Conservation (phyloP, 1,140 invertebrate genomes). For the Danaus plexippus region DNA sequence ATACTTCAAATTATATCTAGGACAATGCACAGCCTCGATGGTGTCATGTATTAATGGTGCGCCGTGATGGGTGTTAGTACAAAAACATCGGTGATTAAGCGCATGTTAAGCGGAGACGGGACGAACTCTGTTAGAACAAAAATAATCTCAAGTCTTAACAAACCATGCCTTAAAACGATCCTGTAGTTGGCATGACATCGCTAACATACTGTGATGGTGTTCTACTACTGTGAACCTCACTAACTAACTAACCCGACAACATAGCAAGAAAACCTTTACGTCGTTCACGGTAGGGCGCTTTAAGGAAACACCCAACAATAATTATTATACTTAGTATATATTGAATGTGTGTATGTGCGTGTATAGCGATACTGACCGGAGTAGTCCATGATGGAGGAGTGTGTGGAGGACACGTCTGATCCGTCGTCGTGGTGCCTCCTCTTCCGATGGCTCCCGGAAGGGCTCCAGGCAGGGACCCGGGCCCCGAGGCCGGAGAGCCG, state of each 20-base stretch:
- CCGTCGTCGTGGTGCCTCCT: constrained; percentile 86
- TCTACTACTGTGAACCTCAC: constrained; percentile 26
- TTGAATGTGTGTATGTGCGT: neutral
- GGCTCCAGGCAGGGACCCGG: constrained; percentile 84
- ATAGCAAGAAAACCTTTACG: constrained; percentile 39
- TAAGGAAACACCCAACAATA: constrained; percentile 18
- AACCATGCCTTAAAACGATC: constrained; percentile 58
- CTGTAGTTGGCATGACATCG: constrained; percentile 60
- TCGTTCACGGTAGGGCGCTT: constrained; percentile 39
- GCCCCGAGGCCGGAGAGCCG: constrained; percentile 74
- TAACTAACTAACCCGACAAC: constrained; percentile 29
- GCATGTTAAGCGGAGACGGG: constrained; percentile 32
- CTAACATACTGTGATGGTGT: constrained; percentile 16
- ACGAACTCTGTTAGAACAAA: constrained; percentile 40
- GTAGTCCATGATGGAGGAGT: constrained; percentile 89
- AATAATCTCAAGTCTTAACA: constrained; percentile 35
- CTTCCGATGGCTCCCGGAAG: constrained; percentile 85
- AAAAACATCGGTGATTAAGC: constrained; percentile 29
- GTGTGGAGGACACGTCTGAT: constrained; percentile 87
- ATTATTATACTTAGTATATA: constrained; percentile 5
- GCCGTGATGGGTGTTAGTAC: constrained; percentile 28
- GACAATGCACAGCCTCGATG: constrained; percentile 5
- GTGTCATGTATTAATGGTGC: constrained; percentile 20
- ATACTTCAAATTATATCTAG: constrained; percentile 10
- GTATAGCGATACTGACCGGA: constrained; percentile 75